phyloP scores from a whole-genome alignment of 2,113 vertebrate species.

The Vulpes ferrilata region DNA sequence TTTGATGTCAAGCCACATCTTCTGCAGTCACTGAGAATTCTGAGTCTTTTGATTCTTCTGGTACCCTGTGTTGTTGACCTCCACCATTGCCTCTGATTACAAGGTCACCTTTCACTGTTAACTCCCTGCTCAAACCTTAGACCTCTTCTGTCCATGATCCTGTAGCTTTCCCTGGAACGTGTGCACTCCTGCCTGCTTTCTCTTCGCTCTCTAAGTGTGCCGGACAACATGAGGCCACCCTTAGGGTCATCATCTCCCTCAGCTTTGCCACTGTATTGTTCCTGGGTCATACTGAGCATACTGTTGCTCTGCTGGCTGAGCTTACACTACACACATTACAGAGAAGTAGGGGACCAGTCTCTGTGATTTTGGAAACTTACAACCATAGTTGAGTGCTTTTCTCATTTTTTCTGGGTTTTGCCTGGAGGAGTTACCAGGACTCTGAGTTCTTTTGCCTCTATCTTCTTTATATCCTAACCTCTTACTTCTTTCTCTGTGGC shows the following conservation, averaged over 20 bases:
- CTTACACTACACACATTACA: background rate
- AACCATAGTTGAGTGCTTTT: background rate
- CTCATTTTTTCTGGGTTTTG: background rate
- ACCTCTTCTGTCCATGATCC: background rate
- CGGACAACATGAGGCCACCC: too few relatives aligned
- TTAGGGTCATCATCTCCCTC: background rate
- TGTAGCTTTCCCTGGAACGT: background rate
- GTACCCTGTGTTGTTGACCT: background rate
- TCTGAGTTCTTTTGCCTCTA: background rate
- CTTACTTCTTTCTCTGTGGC: background rate
- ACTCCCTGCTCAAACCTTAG: too few relatives aligned
- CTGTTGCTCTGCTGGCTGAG: background rate
- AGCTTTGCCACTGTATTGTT: background rate
- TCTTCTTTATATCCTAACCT: background rate
- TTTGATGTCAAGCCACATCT: background rate
- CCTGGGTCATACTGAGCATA: background rate
- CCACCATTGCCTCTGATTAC: background rate
- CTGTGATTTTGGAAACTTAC: background rate
- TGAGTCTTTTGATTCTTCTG: background rate
- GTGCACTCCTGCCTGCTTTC: background rate
- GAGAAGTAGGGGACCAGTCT: background rate
- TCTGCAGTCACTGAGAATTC: background rate
- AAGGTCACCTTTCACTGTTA: background rate
- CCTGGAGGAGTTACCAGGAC: background rate
- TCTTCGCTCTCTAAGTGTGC: background rate